phyloP scores from a whole-genome alignment of 2,113 vertebrate genomes.

The Calyptomena viridis region DNA sequence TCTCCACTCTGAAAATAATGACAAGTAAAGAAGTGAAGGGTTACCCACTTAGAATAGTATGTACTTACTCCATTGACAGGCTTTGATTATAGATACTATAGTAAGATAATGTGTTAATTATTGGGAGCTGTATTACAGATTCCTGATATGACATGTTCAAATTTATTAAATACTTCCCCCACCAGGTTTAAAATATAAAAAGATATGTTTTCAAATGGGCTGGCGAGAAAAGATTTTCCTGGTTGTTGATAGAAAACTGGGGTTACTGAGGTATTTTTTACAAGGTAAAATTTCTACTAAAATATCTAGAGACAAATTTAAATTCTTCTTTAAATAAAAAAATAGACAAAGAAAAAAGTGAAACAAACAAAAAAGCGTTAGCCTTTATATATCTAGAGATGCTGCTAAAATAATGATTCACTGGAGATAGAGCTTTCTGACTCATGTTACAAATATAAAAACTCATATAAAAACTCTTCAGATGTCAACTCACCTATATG shows the following conservation, averaged over 20 bases:
- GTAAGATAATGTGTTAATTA: background rate
- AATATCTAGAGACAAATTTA: background rate
- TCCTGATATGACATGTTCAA: background rate
- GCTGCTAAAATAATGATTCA: background rate
- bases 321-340: background rate
- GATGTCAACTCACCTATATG: background rate
- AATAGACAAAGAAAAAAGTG: background rate
- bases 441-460: background rate
- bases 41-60: background rate
- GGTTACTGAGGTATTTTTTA: background rate
- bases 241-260: background rate
- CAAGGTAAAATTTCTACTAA: background rate
- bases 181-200: background rate
- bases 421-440: background rate
- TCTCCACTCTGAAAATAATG: background rate
- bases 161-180: fast-evolving
- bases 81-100: background rate
- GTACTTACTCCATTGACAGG: background rate
- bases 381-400: background rate
- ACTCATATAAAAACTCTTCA: background rate
- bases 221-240: background rate
- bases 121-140: background rate
- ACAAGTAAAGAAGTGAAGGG: background rate
- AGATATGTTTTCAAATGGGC: background rate
- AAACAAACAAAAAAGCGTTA: background rate